Conservation (phyloP, 2,797 vertebrate species). For the Brachyrhaphis roseni region DNA sequence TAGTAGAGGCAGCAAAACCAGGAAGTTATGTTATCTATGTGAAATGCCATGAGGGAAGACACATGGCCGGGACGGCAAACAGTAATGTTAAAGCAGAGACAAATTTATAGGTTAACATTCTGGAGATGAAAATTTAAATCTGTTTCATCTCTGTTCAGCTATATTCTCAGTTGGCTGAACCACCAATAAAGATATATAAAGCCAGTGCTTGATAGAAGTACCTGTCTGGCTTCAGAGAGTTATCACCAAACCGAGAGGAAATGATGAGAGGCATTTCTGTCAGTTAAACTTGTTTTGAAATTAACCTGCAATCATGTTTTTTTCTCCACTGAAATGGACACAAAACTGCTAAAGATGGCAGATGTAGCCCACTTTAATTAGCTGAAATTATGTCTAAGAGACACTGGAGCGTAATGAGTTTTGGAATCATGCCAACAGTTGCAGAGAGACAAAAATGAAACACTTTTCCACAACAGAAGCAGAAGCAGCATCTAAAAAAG, state of each 20-base stretch:
- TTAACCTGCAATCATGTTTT: constrained; percentile 10
- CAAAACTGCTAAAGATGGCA: constrained; percentile 17
- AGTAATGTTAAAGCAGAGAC: background rate
- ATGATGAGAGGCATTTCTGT: constrained; percentile 5
- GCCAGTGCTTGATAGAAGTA: background rate
- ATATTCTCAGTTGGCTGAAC: background rate
- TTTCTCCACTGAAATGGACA: constrained; percentile 14
- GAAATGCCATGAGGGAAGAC: background rate
- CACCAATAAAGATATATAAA: background rate
- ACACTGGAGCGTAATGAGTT: constrained; percentile 12
- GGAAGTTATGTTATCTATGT: background rate
- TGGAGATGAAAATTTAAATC: background rate
- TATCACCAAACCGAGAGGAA: background rate
- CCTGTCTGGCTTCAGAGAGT: background rate
- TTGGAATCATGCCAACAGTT: constrained; percentile 2
- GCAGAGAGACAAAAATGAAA: constrained; percentile 1
- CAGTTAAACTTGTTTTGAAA: constrained; percentile 5
- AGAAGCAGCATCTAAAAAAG: background rate
- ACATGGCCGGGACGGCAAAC: background rate
- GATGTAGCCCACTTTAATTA: constrained; percentile 16
- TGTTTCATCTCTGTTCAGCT: background rate
- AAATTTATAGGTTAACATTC: background rate
- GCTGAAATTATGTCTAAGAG: constrained; percentile 17
- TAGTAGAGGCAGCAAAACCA: background rate
- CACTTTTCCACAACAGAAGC: background rate